Conservation (phyloP, 2,888 invertebrate species). For the Zaprionus bogoriensis region DNA sequence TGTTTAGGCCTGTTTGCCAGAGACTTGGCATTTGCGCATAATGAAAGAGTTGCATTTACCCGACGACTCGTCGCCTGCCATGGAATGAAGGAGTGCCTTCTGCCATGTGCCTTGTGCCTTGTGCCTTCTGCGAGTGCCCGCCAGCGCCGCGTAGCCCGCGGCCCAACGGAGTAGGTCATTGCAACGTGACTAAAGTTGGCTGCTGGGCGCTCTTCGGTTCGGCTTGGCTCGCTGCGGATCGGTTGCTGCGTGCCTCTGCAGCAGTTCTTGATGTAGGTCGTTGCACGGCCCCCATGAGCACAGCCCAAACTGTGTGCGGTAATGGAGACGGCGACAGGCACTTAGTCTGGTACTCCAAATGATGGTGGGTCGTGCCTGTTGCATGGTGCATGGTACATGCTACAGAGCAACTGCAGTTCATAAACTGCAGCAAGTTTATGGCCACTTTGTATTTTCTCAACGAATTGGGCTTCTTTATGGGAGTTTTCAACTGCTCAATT, state of each 20-base stretch:
- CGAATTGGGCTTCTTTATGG: constrained; percentile 61
- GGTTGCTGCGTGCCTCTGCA: constrained; percentile 55
- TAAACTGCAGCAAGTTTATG: constrained; percentile 69
- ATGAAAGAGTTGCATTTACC: constrained; percentile 71
- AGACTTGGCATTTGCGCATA: constrained; percentile 60
- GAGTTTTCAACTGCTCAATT: constrained; percentile 60
- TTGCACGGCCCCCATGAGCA: constrained; percentile 22
- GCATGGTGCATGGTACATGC: neutral
- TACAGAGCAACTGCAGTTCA: constrained; percentile 47
- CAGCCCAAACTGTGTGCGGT: constrained; percentile 27
- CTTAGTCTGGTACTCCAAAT: constrained; percentile 24
- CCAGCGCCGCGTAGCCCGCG: neutral
- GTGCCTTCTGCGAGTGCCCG: neutral
- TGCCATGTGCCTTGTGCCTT: neutral
- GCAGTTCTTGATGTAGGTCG: constrained; percentile 72
- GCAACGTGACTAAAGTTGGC: constrained; percentile 56
- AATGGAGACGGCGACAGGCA: constrained; percentile 36
- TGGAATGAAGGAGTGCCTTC: constrained; percentile 49
- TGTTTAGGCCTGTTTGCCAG: constrained; percentile 68
- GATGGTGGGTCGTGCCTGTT: constrained; percentile 9
- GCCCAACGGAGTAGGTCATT: constrained; percentile 60
- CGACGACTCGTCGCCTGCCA: constrained; percentile 42
- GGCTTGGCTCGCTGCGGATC: constrained; percentile 10
- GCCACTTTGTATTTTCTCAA: constrained; percentile 63
- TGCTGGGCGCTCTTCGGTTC: constrained; percentile 26